Evolutionary conservation across 2,797 vertebrate genomes (phyloP).

Genomic region (Lerista edwardsae): DNA sequence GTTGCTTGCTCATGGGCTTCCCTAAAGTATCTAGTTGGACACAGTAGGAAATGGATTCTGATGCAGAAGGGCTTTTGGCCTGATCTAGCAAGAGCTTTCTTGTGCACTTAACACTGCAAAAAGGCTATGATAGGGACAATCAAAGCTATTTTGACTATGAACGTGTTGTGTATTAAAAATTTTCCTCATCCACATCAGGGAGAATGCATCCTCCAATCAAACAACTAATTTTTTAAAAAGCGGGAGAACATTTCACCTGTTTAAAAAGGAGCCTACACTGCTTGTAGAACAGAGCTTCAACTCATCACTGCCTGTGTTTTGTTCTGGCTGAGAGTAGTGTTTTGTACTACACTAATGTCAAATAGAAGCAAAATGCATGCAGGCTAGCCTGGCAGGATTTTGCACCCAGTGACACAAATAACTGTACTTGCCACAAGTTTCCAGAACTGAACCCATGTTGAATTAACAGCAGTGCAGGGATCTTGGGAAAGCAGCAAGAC

Average conservation of each 20-base stretch:
- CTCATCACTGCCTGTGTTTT: not conserved
- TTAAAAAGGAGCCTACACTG: not conserved
- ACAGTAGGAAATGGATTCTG: too few relatives aligned
- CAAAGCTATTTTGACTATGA: not conserved
- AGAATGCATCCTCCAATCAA: not conserved
- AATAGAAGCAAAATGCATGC: constrained; percentile 2
- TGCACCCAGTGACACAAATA: constrained; percentile 11
- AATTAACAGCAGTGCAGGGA: constrained; percentile 4
- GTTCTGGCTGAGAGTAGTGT: too few relatives aligned
- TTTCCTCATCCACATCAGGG: not conserved
- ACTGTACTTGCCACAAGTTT: constrained; percentile 14
- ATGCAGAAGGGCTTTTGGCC: too few relatives aligned
- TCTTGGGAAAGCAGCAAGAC: constrained; percentile 19
- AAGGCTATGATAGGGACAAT: not conserved
- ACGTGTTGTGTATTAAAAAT: not conserved
- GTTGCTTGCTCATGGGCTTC: too few relatives aligned
- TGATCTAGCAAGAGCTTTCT: too few relatives aligned
- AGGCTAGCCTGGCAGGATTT: not conserved
- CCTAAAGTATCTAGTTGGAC: too few relatives aligned
- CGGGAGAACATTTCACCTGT: not conserved
- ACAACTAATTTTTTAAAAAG: not conserved
- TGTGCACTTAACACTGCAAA: not conserved
- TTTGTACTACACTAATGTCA: not conserved
- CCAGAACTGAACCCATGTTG: not conserved
- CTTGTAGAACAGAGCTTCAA: not conserved